Base-by-base conservation (phyloP, 2,113 vertebrate species). In the Pteropus alecto region DNA sequence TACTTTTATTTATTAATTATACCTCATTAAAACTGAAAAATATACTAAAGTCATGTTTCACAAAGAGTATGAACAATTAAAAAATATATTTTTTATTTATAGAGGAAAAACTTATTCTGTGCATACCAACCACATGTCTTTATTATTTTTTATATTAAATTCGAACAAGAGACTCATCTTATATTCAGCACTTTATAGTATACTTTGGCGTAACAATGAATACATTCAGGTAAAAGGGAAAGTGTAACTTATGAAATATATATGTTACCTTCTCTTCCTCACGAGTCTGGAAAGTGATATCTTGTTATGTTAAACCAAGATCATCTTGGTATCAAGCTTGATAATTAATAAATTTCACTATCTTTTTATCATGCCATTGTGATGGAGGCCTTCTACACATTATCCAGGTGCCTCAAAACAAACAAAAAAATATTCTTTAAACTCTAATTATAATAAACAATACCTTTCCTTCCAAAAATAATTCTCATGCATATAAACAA, bases 281-380 rank as follows among this genome's bases (percentile, higher is more conserved):
- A 35, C 33, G 68, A 54, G 97, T 98, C 90, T 96, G 96, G 70
- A 99, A 98, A 68, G 97, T 96, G 76, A 98, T 38, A 92, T 97
- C 96, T n/a, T 97, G 93, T 60, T 98, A 93, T 30, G 96, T 97
- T 90, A 98, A 98, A 41, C 73, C 90, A 93, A 97, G 96, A 84
- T 97, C 95, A 73, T 96, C 88, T 74, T 90, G 83, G n/a, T 98
- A 98, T 33, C 88, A 87, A 60, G 98, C 96, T 73, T 98, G 94
- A 96, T 97, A 98, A 97, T 71, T 97, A 98, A 97, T 71, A 96
- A 98, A 98, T 56, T 98, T 94, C 77, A 98, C 96, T 85, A 98
- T 82, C 51, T 98, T 98, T 97, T 97, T 95, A 65, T 97, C 65
- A 0, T 98, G 98, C 98, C 97, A 98, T 12, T 92, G 96, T 54